Base-by-base conservation (phyloP, 2,888 invertebrate species). In the Ornithoptera alexandrae region DNA sequence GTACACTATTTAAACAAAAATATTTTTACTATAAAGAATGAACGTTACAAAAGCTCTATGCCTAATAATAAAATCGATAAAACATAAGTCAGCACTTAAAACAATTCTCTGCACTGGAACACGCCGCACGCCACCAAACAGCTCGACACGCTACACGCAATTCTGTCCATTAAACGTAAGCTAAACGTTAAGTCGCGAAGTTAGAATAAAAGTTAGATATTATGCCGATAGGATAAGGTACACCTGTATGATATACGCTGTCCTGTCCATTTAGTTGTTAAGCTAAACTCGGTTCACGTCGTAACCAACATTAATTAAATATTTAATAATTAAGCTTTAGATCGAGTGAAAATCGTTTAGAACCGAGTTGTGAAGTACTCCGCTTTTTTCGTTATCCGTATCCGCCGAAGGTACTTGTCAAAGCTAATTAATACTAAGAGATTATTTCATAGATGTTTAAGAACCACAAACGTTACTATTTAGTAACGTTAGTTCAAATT, bases 151-250 rank as follows among this genome's bases (percentile, higher is more conserved):
- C 91, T 86, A 89, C 87, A 89, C 84, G 92, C 92, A 90, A 92
- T 86, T 90, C 92, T 92, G 92, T 92, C 92, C 92, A 92, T 89
- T 92, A 89, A 81, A 81, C 75, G 72, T 90, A 90, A 90, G 89
- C 76, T 78, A 82, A 76, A 67, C 75, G 18, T 62, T 86, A 87
- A 84, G 83, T 82, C 78, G 80, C 84, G 79, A 81, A 86, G 80
- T 81, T 87, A 84, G 80, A 80, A 76, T 75, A 75, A 75, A 79
- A 77, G 75, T 75, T 80, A 77, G 77, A 82, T 84, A 83, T 85
- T 81, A 82, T 82, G 85, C 83, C 67, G 72, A 70, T 81, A 81
- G 74, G 65, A 0, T 86, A 88, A 87, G 84, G 71, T 75, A 82
- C 87, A 88, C 87, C 80, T 88, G 88, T 90, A 88, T 82, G 82